Evolutionary conservation across 1,140 invertebrate species (phyloP).

Genomic region (Chrysopa pallens): DNA sequence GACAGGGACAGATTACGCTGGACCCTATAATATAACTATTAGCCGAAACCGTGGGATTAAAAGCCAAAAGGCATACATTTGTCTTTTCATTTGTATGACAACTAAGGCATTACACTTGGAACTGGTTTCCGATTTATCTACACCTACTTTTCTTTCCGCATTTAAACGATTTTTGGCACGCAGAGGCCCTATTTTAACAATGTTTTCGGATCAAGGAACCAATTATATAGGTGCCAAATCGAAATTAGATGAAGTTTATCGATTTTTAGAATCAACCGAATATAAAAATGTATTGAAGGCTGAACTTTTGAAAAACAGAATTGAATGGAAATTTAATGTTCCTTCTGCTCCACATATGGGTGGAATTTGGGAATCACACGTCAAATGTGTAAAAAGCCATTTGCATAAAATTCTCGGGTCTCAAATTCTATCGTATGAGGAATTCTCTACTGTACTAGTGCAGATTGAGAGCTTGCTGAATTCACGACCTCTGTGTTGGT

Average conservation of each 20-base stretch:
- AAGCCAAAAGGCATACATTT: slow-evolving; percentile 12
- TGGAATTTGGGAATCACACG: slow-evolving; percentile 21
- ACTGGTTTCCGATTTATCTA: slow-evolving; percentile 11
- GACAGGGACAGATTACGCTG: slow-evolving; percentile 15
- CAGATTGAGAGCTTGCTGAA: slow-evolving; percentile 15
- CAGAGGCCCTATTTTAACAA: slow-evolving; percentile 4
- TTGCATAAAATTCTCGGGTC: slow-evolving; percentile 12
- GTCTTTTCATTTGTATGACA: slow-evolving; percentile 6
- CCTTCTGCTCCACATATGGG: slow-evolving; percentile 23
- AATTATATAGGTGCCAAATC: slow-evolving; percentile 13
- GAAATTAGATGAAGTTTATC: too few relatives aligned
- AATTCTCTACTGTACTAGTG: slow-evolving; percentile 9
- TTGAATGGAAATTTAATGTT: slow-evolving; percentile 19
- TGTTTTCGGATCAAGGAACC: slow-evolving; percentile 16
- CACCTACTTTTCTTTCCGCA: slow-evolving; percentile 12
- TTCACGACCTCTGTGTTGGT: slow-evolving; percentile 2
- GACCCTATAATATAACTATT: slow-evolving; percentile 11
- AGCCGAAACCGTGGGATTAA: slow-evolving; percentile 3
- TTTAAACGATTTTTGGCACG: slow-evolving; percentile 14
- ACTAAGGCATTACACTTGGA: slow-evolving; percentile 16
- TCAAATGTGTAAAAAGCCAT: slow-evolving; percentile 21
- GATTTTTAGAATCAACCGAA: too few relatives aligned
- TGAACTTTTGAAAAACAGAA: too few relatives aligned
- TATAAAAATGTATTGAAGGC: too few relatives aligned
- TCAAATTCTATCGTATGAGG: slow-evolving; percentile 7